A percentile compares a stretch with the other conserved stretches of the same genome.
Evolutionary conservation across 1,140 invertebrate genomes (phyloP).

Genomic region (Drosophila dunni): DNA sequence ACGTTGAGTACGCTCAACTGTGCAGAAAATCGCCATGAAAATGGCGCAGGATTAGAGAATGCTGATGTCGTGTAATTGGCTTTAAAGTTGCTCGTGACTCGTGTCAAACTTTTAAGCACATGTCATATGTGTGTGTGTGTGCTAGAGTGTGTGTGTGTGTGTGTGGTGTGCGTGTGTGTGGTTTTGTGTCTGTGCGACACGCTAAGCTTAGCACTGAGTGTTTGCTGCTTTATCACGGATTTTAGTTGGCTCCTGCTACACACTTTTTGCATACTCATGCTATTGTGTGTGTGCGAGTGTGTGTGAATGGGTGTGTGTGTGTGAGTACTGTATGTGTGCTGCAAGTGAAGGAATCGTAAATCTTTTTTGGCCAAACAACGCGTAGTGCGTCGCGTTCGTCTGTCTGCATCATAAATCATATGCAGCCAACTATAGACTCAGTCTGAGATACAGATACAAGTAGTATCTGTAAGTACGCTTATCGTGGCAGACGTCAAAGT

Average conservation of each 20-base stretch:
- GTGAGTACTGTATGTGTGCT: slow-evolving; percentile 46
- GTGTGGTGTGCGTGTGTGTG: slow-evolving; percentile 14
- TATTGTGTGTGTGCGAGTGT: slow-evolving; percentile 41
- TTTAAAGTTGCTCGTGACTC: slow-evolving; percentile 58
- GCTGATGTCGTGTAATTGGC: slow-evolving; percentile 57
- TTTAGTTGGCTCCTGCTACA: slow-evolving; percentile 34
- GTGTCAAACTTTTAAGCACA: slow-evolving; percentile 52
- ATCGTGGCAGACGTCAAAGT: slow-evolving; percentile 37
- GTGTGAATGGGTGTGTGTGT: slow-evolving; percentile 30
- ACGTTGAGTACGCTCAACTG: slow-evolving; percentile 8
- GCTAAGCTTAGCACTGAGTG: slow-evolving; percentile 50
- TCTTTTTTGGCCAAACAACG: slow-evolving; percentile 56
- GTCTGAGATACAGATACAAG: slow-evolving; percentile 21
- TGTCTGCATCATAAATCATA: slow-evolving; percentile 78
- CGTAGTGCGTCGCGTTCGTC: slow-evolving; percentile 39
- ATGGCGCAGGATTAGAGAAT: slow-evolving; percentile 40
- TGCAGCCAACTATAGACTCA: slow-evolving; percentile 63
- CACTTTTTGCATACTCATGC: slow-evolving; percentile 65
- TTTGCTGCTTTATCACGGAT: slow-evolving; percentile 47
- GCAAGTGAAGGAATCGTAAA: slow-evolving; percentile 69
- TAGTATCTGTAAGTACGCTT: slow-evolving; percentile 34
- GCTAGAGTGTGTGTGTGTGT: slow-evolving; percentile 27
- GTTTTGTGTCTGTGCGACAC: slow-evolving; percentile 31
- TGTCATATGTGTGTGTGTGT: slow-evolving; percentile 37
- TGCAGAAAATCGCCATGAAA: slow-evolving; percentile 40